Conservation (phyloP, 1,140 invertebrate genomes). For the Drosophila parabipectinata region DNA sequence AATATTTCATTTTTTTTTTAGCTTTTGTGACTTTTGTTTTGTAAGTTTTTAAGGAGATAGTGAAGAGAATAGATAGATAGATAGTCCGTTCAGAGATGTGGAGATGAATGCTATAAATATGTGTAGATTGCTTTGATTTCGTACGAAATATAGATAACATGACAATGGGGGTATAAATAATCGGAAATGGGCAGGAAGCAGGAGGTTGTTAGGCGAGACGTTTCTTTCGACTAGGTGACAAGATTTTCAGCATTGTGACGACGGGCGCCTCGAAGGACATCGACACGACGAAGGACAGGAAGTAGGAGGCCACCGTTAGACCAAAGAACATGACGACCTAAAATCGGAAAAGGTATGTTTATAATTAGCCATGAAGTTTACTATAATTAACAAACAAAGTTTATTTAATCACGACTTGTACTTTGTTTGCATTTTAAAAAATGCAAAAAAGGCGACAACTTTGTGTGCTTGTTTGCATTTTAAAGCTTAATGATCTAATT, state of each 20-base stretch:
- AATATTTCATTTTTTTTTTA: not conserved
- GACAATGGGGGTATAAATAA: conserved; percentile 67
- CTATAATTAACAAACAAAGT: not conserved
- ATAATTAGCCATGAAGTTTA: not conserved
- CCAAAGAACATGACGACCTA: conserved; percentile 91
- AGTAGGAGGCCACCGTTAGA: conserved; percentile 90
- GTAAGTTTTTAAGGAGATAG: conserved; percentile 5
- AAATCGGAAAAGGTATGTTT: not conserved
- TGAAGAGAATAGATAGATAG: conserved; percentile 3
- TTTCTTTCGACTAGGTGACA: conserved; percentile 88
- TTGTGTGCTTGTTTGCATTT: not conserved
- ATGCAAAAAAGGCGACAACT: not conserved
- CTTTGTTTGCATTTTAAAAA: not conserved
- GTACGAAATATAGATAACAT: conserved; percentile 37
- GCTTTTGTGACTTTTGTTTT: not conserved
- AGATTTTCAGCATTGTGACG: conserved; percentile 93
- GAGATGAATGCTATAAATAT: conserved; percentile 56
- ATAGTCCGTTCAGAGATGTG: conserved; percentile 23
- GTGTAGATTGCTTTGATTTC: conserved; percentile 33
- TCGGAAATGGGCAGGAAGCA: conserved; percentile 28
- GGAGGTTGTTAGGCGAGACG: conserved; percentile 66
- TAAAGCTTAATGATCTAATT: not conserved
- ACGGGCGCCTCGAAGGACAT: conserved; percentile 92
- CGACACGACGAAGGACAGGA: conserved; percentile 91
- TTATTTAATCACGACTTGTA: not conserved